Evolutionary conservation across 1,140 invertebrate genomes (phyloP).

Genomic region (Matsumurasca onukii): DNA sequence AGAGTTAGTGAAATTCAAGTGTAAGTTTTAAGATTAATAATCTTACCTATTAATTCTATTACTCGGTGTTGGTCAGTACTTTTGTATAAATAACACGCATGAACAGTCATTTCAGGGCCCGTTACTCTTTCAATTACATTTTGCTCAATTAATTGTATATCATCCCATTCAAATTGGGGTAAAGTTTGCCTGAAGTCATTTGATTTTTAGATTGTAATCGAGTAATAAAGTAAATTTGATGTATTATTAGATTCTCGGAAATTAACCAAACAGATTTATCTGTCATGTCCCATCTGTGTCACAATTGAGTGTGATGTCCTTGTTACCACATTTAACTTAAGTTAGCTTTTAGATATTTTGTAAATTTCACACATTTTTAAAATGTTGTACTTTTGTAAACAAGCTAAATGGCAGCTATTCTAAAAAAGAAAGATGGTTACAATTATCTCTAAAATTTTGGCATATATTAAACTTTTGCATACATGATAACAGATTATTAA

Average conservation of each 20-base stretch:
- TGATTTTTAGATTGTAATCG: background rate
- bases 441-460: too few relatives aligned
- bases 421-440: too few relatives aligned
- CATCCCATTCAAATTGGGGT: background rate
- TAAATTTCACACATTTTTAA: background rate
- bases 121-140: conserved; percentile 25
- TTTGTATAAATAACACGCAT: background rate
- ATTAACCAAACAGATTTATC: too few relatives aligned
- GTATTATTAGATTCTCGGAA: too few relatives aligned
- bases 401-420: too few relatives aligned
- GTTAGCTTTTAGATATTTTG: background rate
- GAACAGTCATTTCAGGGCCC: conserved; percentile 2
- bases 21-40: background rate
- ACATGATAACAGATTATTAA: too few relatives aligned
- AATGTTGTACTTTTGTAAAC: background rate
- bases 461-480: too few relatives aligned
- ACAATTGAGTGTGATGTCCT: background rate
- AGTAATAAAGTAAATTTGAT: too few relatives aligned
- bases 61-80: background rate
- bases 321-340: background rate
- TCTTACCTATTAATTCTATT: conserved; percentile 3
- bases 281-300: too few relatives aligned
- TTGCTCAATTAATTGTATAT: conserved; percentile 24
- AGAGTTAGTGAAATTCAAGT: conserved; percentile 12
- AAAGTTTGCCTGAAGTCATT: background rate